Percentiles rank a stretch among this genome's conserved stretches.
phyloP scores from a whole-genome alignment of 2,797 vertebrate species.

The Acanthurus leucopareius region DNA sequence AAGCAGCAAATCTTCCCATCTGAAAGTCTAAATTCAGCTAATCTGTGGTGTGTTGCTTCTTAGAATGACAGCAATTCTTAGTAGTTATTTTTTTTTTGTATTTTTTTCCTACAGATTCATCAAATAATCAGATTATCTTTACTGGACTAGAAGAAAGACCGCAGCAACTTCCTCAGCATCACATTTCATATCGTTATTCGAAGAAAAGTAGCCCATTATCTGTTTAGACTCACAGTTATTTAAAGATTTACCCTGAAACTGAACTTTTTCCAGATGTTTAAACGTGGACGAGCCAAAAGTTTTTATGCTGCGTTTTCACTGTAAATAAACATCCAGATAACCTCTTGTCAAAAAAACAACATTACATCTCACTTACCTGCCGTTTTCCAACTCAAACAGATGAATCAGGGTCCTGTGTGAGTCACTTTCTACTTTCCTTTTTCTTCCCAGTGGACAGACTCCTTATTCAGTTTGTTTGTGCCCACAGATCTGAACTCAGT shows the following conservation, averaged over 20 bases:
- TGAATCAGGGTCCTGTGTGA: conserved; percentile 3
- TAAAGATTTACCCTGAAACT: neutral
- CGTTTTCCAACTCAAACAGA: neutral
- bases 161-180: neutral
- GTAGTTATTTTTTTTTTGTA: neutral
- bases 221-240: neutral
- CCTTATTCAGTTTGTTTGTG: conserved; percentile 5
- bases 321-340: conserved; percentile 9
- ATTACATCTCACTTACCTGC: neutral
- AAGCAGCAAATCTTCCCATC: neutral
- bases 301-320: neutral
- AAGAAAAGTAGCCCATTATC: neutral
- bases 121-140: neutral
- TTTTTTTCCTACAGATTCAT: neutral
- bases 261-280: neutral
- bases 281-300: neutral
- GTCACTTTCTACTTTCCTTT: conserved; percentile 61
- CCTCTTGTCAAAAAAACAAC: neutral
- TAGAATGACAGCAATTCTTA: neutral
- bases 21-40: neutral
- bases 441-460: conserved; percentile 43
- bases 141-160: neutral
- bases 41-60: neutral
- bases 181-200: neutral
- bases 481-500: conserved; percentile 26